A percentile compares a stretch with the other conserved stretches of the same genome.
Conservation (phyloP, 1,140 invertebrate genomes). For the Radopholus similis region DNA sequence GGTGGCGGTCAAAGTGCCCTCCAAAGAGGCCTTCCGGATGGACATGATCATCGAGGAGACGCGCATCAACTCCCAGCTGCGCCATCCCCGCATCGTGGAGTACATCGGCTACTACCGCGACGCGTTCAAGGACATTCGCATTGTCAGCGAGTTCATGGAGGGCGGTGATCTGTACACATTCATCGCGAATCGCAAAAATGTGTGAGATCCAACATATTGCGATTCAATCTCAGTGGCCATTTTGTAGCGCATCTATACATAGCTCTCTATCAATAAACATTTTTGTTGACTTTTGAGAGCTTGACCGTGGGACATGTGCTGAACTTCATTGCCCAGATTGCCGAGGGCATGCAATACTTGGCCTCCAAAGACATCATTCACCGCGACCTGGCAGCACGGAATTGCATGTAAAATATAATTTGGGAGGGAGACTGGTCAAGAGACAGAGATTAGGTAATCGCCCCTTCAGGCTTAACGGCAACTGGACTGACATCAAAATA, state of each 20-base stretch:
- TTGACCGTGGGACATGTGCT: constrained; percentile 87
- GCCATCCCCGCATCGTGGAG: constrained; percentile 9
- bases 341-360: constrained; percentile 92
- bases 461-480: constrained; percentile 71
- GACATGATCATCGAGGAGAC: constrained; percentile 6
- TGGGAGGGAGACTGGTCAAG: background rate
- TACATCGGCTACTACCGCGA: constrained; percentile 19
- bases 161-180: constrained; percentile 32
- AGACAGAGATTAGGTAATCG: background rate
- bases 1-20: constrained; percentile 14
- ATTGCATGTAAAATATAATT: constrained; percentile 67
- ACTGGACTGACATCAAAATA: constrained; percentile 81
- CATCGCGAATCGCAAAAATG: constrained; percentile 10
- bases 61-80: constrained; percentile 13
- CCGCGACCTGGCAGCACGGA: constrained; percentile 90
- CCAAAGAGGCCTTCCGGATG: constrained; percentile 7
- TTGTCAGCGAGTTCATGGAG: constrained; percentile 35
- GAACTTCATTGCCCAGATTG: constrained; percentile 91
- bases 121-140: constrained; percentile 26
- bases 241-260: background rate
- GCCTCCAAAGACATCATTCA: constrained; percentile 86
- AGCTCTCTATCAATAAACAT: background rate
- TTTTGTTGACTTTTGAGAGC: constrained; percentile 22
- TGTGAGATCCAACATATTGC: background rate
- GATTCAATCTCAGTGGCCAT: background rate